Base-by-base conservation (phyloP, 2,888 invertebrate species). In the Spodoptera picta region DNA sequence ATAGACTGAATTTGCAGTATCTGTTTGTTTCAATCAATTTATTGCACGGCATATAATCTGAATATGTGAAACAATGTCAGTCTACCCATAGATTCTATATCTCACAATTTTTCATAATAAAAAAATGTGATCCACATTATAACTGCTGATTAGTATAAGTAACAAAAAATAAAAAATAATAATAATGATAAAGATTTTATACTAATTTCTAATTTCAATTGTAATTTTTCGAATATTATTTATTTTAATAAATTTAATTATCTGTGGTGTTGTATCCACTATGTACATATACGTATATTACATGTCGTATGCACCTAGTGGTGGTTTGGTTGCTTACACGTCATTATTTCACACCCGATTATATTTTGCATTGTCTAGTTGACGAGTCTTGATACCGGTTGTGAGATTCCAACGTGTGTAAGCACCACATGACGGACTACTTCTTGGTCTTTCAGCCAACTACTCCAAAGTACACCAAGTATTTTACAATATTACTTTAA, bases 301-400 rank as follows among this genome's bases (percentile, higher is more conserved):
- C 69, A 76, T 80, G 80, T 81, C 80, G 71, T 85, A 86, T 86
- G 87, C 85, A 90, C 83, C 83, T 81, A 86, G 84, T 82, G 86
- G 87, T 80, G 54, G 74, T 79, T 73, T 70, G 77, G 77, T 77
- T 83, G 71, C 73, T 66, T 61, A 68, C 50, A 65, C 58, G 59
- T 49, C 75, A 36, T 19, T 46, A 69, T 43, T 14, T 31, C 58
- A 73, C 68, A 52, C 45, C 67, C 42, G n/a, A 14, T 11, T 7
- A 14, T 36, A 47, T 19, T 19, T 10, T 9, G 23, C 42, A 44
- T n/a, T 7, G 9, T 36, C 36, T 36, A 36, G 36, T 6, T 36
- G 36, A 36, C 36, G 36, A 36, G 36, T 5, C 7, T 0, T 36
- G 9, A 9, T 2, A 9, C 9, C 36, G 36, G 7, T 5, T 69